Evolutionary conservation across 2,797 vertebrate species (phyloP), one percentile per base, ranked within the genome.

Genomic region (Crypturellus tataupa): DNA sequence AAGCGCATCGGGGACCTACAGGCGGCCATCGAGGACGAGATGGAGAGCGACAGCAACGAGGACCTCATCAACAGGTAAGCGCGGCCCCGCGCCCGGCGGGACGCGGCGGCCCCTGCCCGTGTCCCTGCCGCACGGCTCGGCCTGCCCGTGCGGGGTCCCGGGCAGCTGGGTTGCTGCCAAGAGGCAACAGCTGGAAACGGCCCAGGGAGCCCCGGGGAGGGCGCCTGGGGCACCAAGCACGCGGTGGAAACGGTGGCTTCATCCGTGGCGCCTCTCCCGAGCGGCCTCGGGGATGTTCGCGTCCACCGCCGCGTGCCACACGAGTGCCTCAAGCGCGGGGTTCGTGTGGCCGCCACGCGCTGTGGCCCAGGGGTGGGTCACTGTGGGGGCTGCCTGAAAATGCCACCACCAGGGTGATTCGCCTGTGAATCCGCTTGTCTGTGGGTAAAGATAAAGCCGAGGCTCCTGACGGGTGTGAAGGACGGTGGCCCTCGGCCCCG

Each of bases 1-100:
- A 99, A 99, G 94, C 98, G 99, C 96, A 99, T 99, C 4, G 99
- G 99, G 59, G 99, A 99, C 97, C 98, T 99, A 82, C 99, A 99
- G 97, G 99, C 99, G 0, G 99, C 99, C 97, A 99, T 99, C 2
- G 99, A 99, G 97, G 99, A 99, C 2, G 99, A 99, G 96, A 99
- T 99, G 99, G 99, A 99, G 97, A 99, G 99, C 2, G 99, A 99
- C 5, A 99, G 99, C 96, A 99, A 99, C 0, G 99, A 99, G 94
- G 99, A 99, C 80, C 98, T 99, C 76, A 99, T 99, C 94, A 99
- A 99, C 98, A 99, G 99, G 99, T 99, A 97, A 96, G 96, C 46
- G 24, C 37, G 37, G 37, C 90, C 93, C 46, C 73, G 67, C 11
- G 37, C 86, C 75, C 56, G 60, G 49, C 87, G 69, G 76, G 81